Evolutionary conservation across 2,113 vertebrate species (phyloP), one percentile per base, ranked within the genome.

Genomic region (Lampris incognitus): DNA sequence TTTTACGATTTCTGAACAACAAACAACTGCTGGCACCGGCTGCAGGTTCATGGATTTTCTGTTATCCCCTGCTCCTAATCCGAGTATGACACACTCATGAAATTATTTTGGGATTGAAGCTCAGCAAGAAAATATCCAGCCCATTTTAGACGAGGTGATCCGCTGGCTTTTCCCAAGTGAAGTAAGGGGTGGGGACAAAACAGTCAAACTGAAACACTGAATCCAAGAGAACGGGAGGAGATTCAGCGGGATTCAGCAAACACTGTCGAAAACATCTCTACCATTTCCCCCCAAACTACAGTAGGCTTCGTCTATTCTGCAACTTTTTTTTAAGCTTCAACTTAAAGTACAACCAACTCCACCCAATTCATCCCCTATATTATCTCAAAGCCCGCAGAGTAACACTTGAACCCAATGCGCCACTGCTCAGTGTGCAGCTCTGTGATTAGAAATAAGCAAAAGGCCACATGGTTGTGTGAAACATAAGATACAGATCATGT

Each of bases 61-160:
- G 69, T 87, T 79, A 88, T 88, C 83, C 89, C 73, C 48, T 69
- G 78, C 41, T 89, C 68, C 83, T 91, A 89, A 91, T 93, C 87
- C 72, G 78, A 88, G 56, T 62, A 77, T 64, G 84, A 89, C 89
- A 91, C 69, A 77, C 24, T 24, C 87, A 85, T 86, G 48, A 91
- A 87, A 93, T 93, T 75, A 91, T 90, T 90, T 76, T 66, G 65
- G 86, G 81, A 89, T 88, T 85, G 81, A 81, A 78, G 78, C 81
- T 87, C 74, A 80, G 79, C 42, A 44, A 71, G 66, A 85, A 85
- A 61, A 82, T 72, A 89, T 90, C 79, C 86, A 84, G 85, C 74
- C 85, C 86, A 74, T 82, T 89, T 90, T 72, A 62, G 48, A 85
- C 13, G 62, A 84, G 59, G 68, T 11, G 2, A 72, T 56, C 62